Evolutionary conservation across 2,113 vertebrate species (phyloP).

Genomic region (Apteryx mantelli): DNA sequence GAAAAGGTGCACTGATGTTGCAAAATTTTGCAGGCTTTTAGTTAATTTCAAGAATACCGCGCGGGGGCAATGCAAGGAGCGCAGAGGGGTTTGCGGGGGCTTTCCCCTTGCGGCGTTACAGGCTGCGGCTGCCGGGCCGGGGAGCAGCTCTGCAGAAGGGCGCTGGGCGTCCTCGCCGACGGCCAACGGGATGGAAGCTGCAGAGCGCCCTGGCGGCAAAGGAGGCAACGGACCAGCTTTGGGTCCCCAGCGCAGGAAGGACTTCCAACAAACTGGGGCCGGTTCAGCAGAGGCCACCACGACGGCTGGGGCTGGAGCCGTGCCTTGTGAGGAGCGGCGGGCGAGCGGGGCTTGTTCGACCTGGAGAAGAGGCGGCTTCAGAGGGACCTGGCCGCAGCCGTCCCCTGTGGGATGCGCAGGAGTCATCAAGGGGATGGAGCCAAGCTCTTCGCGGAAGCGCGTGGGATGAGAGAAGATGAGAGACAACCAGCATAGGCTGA

Average conservation of each 20-base stretch:
- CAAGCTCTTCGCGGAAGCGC: rapidly evolving
- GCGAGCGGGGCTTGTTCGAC: not conserved
- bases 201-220: not conserved
- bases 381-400: not conserved
- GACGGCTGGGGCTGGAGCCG: not conserved
- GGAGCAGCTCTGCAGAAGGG: not conserved
- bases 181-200: rapidly evolving
- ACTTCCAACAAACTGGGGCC: rapidly evolving
- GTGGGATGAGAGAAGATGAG: not conserved
- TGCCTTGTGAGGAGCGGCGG: not conserved
- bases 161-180: rapidly evolving
- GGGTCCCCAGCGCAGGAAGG: not conserved
- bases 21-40: not conserved
- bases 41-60: not conserved
- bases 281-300: not conserved
- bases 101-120: not conserved
- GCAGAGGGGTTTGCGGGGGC: not conserved
- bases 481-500: not conserved
- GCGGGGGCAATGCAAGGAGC: not conserved
- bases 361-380: not conserved
- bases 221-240: not conserved
- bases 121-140: not conserved
- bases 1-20: not conserved
- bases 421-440: not conserved
- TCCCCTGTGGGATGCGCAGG: not conserved